Evolutionary conservation across 2,888 invertebrate species (phyloP).

Genomic region (Drosophila emarginata): DNA sequence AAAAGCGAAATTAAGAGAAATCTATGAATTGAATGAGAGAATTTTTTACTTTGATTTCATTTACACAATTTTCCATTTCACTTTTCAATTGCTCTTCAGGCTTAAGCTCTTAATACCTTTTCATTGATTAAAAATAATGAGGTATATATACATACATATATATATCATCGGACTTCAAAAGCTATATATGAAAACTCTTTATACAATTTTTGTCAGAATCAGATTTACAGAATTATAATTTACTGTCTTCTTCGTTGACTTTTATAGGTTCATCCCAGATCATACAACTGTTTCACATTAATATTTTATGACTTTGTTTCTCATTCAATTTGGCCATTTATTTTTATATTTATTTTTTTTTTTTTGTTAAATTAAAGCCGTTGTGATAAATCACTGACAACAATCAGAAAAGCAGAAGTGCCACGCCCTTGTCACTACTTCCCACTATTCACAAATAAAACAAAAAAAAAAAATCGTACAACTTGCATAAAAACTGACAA

Average conservation of each 20-base stretch:
- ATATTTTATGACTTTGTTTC: background rate
- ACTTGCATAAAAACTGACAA: constrained; percentile 19
- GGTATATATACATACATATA: too few relatives aligned
- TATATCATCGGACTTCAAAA: too few relatives aligned
- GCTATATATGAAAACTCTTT: too few relatives aligned
- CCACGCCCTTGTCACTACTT: constrained; percentile 12
- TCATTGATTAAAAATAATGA: background rate
- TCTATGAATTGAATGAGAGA: background rate
- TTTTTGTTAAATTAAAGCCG: constrained; percentile 34
- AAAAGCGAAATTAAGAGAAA: too few relatives aligned
- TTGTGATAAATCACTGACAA: constrained; percentile 52
- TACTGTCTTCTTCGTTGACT: too few relatives aligned
- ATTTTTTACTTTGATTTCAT: background rate
- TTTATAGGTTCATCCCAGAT: too few relatives aligned
- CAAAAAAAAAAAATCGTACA: background rate
- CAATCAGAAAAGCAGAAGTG: constrained; percentile 34
- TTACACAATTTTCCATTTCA: background rate
- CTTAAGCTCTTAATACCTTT: background rate
- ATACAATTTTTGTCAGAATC: too few relatives aligned
- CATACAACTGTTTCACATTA: too few relatives aligned
- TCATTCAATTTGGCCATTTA: constrained; percentile 7
- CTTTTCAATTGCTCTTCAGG: background rate
- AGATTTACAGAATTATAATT: too few relatives aligned
- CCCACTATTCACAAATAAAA: background rate
- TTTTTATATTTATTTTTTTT: background rate